A percentile compares a stretch with the other conserved stretches of the same genome.
Evolutionary conservation across 2,113 vertebrate species (phyloP).

Genomic region (Cercocebus atys): DNA sequence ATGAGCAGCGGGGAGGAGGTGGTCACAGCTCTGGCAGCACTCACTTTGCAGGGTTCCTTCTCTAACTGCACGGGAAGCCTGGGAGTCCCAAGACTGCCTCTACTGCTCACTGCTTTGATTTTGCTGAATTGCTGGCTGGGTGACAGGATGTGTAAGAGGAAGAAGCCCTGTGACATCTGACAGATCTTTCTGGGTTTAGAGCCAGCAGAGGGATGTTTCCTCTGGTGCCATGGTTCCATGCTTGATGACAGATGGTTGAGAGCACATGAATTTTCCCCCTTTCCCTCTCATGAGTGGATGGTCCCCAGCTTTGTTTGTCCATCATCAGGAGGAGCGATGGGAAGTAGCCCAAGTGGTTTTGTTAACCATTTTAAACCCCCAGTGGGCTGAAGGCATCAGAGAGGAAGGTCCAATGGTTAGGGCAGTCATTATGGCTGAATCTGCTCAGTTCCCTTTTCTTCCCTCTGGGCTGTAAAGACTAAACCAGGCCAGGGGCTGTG

Average conservation of each 20-base stretch:
- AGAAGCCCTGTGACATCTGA: not conserved
- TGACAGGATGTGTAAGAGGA: not conserved
- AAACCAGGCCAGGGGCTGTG: no score
- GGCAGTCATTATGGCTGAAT: not conserved
- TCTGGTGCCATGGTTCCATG: not conserved
- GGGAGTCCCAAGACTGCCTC: not conserved
- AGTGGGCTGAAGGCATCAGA: not conserved
- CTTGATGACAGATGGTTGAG: not conserved
- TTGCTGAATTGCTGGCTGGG: constrained; percentile 7
- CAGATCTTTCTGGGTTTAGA: constrained; percentile 19
- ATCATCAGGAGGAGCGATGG: not conserved
- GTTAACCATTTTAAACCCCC: not conserved
- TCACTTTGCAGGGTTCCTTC: not conserved
- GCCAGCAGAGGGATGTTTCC: not conserved
- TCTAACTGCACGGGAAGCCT: not conserved
- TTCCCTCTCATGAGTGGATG: not conserved
- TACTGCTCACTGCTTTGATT: not conserved
- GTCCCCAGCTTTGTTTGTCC: not conserved
- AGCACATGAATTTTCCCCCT: not conserved
- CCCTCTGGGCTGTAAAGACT: not conserved
- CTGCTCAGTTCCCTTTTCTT: not conserved
- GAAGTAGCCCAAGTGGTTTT: not conserved
- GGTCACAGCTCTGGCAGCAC: no score
- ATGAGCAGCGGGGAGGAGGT: not conserved
- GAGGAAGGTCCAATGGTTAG: not conserved